Conservation (phyloP, 2,888 invertebrate species). For the Drosophila bunnanda region DNA sequence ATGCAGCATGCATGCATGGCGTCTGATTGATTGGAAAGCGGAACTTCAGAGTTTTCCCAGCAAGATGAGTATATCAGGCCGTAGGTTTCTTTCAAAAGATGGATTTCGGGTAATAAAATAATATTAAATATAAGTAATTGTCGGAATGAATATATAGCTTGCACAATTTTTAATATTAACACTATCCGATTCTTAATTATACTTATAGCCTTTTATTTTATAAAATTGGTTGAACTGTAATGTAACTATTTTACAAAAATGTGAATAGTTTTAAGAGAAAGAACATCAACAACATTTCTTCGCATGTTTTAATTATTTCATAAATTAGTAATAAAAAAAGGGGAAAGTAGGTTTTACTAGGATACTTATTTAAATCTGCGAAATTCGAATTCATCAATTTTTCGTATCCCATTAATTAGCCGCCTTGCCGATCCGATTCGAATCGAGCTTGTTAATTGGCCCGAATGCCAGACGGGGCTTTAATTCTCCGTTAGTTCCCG, state of each 20-base stretch:
- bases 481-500: constrained; percentile 55
- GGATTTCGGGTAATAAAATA: not conserved
- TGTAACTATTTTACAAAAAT: not conserved
- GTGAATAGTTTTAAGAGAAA: too few relatives aligned
- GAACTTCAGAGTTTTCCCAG: constrained; percentile 10
- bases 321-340: not conserved
- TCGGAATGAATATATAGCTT: not conserved
- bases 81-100: not conserved
- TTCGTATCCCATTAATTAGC: constrained; percentile 58
- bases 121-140: not conserved
- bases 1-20: constrained; percentile 46
- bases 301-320: too few relatives aligned
- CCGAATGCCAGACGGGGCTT: constrained; percentile 56
- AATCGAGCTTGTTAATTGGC: constrained; percentile 70
- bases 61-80: constrained; percentile 8
- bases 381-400: not conserved
- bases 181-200: not conserved
- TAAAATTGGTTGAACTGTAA: not conserved
- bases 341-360: not conserved
- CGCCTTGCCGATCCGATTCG: constrained; percentile 39
- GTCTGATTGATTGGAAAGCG: constrained; percentile 78
- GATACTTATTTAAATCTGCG: not conserved
- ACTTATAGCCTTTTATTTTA: too few relatives aligned
- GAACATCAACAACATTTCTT: too few relatives aligned
- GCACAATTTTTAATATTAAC: not conserved